These are phyloP conservation scores for Cerastis leucographa DNA, from an alignment of 2,888 invertebrate genomes.

Conservation along the genomic window DNA sequence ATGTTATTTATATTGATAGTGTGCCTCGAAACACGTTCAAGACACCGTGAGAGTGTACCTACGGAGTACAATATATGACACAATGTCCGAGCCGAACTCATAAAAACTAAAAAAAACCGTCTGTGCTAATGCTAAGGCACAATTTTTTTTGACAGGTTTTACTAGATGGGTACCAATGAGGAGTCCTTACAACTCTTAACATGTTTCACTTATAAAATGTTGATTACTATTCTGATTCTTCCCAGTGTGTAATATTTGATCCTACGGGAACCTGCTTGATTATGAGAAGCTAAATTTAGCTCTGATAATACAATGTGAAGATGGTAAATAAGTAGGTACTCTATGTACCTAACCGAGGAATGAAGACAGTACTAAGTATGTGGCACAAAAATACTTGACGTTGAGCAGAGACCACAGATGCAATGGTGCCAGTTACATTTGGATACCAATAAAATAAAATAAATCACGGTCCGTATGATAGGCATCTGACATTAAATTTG, in stretches of 20 bases:
- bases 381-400: neutral
- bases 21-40: constrained; percentile 51
- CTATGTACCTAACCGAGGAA: neutral
- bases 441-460: neutral
- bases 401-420: neutral
- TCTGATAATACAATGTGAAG: neutral
- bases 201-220: neutral
- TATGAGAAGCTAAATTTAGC: neutral
- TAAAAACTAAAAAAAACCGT: neutral
- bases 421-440: neutral
- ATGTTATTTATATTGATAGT: constrained; percentile 56
- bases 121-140: too few relatives aligned
- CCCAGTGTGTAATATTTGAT: neutral
- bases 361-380: neutral
- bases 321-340: neutral
- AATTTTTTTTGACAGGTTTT: neutral
- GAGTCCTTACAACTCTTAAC: neutral
- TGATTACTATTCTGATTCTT: neutral
- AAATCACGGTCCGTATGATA: neutral
- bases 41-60: constrained; percentile 23
- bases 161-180: neutral
- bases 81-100: neutral
- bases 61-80: constrained; percentile 16
- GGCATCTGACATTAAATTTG: neutral
- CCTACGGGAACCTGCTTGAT: neutral